Percentiles rank a stretch among this genome's conserved stretches.
These are phyloP conservation scores for Apamea monoglypha DNA, from an alignment of 2,888 invertebrate species.

Conservation along the genomic window DNA sequence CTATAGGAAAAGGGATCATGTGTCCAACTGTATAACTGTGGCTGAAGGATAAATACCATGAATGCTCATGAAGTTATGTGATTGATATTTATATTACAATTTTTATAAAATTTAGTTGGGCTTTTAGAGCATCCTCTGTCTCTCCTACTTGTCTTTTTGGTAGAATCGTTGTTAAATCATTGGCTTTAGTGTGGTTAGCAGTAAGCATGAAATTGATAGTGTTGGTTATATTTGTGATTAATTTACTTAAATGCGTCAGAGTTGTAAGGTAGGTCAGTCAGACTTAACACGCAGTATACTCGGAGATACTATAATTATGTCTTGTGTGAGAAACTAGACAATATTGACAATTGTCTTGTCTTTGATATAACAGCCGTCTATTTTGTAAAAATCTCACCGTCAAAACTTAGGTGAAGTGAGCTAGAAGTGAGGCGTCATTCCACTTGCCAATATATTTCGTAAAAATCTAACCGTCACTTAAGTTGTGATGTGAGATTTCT, in stretches of 20 bases:
- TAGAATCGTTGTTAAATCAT: background rate
- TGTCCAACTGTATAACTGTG: background rate
- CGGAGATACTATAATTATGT: background rate
- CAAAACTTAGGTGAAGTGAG: background rate
- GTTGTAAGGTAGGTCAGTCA: background rate
- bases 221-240: background rate
- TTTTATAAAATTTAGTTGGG: background rate
- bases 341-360: background rate
- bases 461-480: background rate
- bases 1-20: background rate
- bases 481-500: background rate
- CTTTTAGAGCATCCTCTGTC: background rate
- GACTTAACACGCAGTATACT: background rate
- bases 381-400: background rate
- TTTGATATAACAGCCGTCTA: no score
- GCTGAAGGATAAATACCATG: no score
- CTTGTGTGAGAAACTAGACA: slow-evolving; percentile 5
- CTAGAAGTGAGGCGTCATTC: background rate
- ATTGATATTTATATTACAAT: no score
- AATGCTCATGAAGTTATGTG: background rate
- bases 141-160: background rate
- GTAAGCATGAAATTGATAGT: background rate
- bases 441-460: background rate
- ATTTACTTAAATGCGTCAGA: background rate
- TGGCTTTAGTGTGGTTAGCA: background rate